phyloP scores from a whole-genome alignment of 2,113 vertebrate species.

The Poecile atricapillus region DNA sequence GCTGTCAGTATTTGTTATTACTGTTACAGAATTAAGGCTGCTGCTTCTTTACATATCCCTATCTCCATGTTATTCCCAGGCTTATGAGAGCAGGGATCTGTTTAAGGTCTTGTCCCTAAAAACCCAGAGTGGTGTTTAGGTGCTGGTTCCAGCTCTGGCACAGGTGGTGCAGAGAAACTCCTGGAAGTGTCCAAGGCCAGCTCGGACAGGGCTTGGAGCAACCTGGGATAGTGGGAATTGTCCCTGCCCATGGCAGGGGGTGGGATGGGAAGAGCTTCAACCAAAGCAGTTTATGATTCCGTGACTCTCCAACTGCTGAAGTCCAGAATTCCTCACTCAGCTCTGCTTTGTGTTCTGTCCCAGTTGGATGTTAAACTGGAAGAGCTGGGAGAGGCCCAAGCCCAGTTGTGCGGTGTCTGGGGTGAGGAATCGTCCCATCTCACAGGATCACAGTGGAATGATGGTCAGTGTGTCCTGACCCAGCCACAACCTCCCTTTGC shows the following conservation, averaged over 20 bases:
- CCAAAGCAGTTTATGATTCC: not conserved
- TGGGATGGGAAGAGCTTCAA: not conserved
- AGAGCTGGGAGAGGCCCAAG: not conserved
- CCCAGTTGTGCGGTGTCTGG: too few species aligned
- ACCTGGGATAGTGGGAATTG: not conserved
- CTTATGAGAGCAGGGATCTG: not conserved
- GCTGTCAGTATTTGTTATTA: not conserved
- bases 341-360: not conserved
- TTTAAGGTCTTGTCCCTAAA: not conserved
- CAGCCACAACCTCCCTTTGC: not conserved
- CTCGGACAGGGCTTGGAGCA: not conserved
- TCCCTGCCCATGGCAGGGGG: not conserved
- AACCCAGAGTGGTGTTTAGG: not conserved
- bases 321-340: not conserved
- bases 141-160: not conserved
- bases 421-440: not conserved
- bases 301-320: not conserved
- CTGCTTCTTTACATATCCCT: not conserved
- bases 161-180: not conserved
- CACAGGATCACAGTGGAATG: not conserved
- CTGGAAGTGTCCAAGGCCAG: not conserved
- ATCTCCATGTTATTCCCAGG: fast-evolving
- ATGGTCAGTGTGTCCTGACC: fast-evolving
- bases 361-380: not conserved
- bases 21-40: not conserved